phyloP scores from a whole-genome alignment of 2,797 vertebrate genomes.

The Macropus fuliginosus region DNA sequence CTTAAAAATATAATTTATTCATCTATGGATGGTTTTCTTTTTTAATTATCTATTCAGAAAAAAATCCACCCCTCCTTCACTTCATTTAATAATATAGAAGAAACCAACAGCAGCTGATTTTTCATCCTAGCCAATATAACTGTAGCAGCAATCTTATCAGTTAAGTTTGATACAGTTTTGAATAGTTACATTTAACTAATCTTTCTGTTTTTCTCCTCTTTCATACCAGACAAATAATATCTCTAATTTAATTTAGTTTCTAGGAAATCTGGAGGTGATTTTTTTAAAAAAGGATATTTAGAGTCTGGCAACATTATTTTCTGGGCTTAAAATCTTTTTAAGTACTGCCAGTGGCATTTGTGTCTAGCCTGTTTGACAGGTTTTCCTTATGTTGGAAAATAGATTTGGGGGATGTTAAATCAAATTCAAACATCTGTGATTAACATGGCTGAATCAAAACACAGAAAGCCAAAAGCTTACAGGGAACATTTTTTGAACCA shows the following conservation, averaged over 20 bases:
- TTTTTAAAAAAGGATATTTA: slow-evolving; percentile 62
- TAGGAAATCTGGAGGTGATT: slow-evolving; percentile 57
- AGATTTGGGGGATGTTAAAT: slow-evolving; percentile 66
- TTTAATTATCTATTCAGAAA: background rate
- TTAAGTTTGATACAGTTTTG: background rate
- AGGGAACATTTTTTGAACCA: slow-evolving; percentile 38
- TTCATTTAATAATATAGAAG: background rate
- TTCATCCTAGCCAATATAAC: background rate
- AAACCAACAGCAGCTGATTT: background rate
- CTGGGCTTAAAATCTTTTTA: slow-evolving; percentile 35
- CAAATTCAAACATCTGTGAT: slow-evolving; percentile 73
- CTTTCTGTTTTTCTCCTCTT: background rate
- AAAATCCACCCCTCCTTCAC: background rate
- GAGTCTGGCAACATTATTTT: slow-evolving; percentile 61
- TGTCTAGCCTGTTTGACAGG: slow-evolving; percentile 63
- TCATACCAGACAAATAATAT: slow-evolving; percentile 22
- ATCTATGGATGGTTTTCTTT: background rate
- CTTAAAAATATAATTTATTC: background rate
- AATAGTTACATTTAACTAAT: background rate
- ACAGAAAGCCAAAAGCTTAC: slow-evolving; percentile 32
- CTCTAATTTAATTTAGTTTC: slow-evolving; percentile 55
- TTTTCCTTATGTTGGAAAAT: slow-evolving; percentile 69
- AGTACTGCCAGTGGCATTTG: slow-evolving; percentile 59
- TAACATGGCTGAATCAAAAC: slow-evolving; percentile 61
- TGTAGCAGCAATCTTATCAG: background rate